phyloP scores from a whole-genome alignment of 2,888 invertebrate genomes.

The Drosophila meridionalis region DNA sequence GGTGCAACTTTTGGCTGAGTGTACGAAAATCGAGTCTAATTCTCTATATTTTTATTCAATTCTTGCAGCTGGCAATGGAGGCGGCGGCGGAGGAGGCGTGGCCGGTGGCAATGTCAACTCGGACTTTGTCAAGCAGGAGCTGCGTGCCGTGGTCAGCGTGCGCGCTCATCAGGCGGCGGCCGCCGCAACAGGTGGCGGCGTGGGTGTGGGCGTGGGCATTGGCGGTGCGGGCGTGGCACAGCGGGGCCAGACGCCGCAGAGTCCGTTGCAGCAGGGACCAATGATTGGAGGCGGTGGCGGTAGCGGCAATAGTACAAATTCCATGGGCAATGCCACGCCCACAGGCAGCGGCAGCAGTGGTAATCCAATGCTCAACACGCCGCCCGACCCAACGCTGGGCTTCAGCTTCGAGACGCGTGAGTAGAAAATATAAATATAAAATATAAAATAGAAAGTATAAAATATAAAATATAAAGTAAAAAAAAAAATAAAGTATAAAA shows the following conservation, averaged over 20 bases:
- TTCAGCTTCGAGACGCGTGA: slow-evolving; percentile 85
- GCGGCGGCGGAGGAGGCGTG: slow-evolving; percentile 50
- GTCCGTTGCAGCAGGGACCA: slow-evolving; percentile 83
- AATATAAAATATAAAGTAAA: too few relatives aligned
- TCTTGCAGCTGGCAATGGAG: slow-evolving; percentile 65
- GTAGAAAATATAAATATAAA: slow-evolving; percentile 38
- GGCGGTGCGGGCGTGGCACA: slow-evolving; percentile 69
- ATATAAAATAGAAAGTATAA: too few relatives aligned
- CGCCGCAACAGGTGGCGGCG: slow-evolving; percentile 73
- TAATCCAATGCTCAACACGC: slow-evolving; percentile 83
- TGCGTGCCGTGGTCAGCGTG: slow-evolving; percentile 94
- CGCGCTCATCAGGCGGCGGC: slow-evolving; percentile 87
- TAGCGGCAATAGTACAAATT: slow-evolving; percentile 81
- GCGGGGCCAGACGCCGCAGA: slow-evolving; percentile 83
- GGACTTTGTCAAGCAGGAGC: slow-evolving; percentile 96
- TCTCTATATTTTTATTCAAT: not conserved
- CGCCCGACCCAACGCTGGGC: slow-evolving; percentile 83
- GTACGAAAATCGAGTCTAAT: not conserved
- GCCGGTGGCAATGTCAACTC: slow-evolving; percentile 87
- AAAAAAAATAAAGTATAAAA: too few relatives aligned
- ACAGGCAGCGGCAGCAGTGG: slow-evolving; percentile 68
- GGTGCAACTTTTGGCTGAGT: slow-evolving; percentile 10
- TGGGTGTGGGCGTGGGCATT: slow-evolving; percentile 46
- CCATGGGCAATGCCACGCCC: slow-evolving; percentile 73
- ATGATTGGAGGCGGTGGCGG: slow-evolving; percentile 68